These are phyloP conservation scores for Sitta europaea DNA, from an alignment of 2,113 vertebrate genomes.

Conservation along the genomic window DNA sequence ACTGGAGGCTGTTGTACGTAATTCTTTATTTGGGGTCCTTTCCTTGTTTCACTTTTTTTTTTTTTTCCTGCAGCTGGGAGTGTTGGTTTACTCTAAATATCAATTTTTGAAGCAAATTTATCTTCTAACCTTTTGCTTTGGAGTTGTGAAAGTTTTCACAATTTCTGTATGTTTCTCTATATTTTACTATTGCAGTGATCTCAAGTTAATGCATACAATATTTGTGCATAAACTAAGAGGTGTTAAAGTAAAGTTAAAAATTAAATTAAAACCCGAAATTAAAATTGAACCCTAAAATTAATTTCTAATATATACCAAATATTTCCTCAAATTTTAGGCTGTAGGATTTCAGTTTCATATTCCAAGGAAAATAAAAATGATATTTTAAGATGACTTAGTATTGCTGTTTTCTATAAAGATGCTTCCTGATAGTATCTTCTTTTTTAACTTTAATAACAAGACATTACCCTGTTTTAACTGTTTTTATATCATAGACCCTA, in stretches of 20 bases:
- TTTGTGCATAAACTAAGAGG: background rate
- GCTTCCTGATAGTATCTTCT: background rate
- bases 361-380: background rate
- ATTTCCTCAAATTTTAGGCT: background rate
- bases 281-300: background rate
- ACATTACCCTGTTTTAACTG: background rate
- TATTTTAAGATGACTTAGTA: background rate
- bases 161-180: background rate
- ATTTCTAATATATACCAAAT: background rate
- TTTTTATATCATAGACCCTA: background rate
- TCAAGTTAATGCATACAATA: background rate
- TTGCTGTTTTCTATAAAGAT: background rate
- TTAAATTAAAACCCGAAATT: background rate
- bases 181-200: background rate
- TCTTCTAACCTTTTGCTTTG: background rate
- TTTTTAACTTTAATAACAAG: background rate
- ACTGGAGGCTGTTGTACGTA: background rate
- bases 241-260: background rate
- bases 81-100: background rate
- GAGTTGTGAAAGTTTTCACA: background rate
- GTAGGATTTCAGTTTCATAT: background rate
- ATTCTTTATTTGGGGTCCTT: background rate
- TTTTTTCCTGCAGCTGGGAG: accelerated
- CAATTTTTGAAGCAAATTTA: background rate
- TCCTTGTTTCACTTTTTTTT: background rate